Evolutionary conservation across 64 coral and sea anemone species (phyloP), one percentile per base, ranked within the genome.

Genomic region (Montipora foliosa): DNA sequence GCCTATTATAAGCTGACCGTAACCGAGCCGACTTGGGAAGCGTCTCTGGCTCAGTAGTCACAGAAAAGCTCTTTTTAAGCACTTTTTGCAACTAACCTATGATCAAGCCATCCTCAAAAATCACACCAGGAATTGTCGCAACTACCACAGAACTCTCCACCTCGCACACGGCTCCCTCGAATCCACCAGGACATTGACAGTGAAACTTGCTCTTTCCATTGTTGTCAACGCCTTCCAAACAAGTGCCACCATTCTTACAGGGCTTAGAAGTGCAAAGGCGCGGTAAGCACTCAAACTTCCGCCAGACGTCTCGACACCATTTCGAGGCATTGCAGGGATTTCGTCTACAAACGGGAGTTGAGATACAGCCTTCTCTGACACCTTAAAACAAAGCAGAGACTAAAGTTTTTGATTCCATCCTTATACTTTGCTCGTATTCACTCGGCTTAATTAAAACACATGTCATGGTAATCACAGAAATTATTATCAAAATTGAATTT

Each of bases 251-350:
- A 86, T 98, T 98, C 47, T 79, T 66, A 87, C 97, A 98, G 0
- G 94, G 94, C 12, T 16, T 47, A 75, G 47, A 89, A 5, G 60
- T 59, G 80, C 97, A 98, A 53, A 95, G 67, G 79, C 92, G 91
- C 13, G 89, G 89, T 4, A 95, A 91, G 88, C 97, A 98, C 4
- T 82, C 74, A 81, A 89, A 89, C 55, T 82, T 88, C 50, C 89
- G 83, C 97, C 97, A 98, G 3, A 84, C 67, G 83, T 98, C 97
- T 72, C 93, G 88, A 57, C 97, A 98, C 94, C 94, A 98, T 82
- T 84, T 62, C 44, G 74, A 88, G 80, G 75, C 50, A 2, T 62
- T 46, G 59, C 97, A 98, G 4, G 46, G 82, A 13, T 74, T 71
- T 22, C n/a, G 61, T 8, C 22, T 16, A 87, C 97, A 98, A 49